phyloP scores from a whole-genome alignment of 2,888 invertebrate genomes.

The Metopia argyrocephala region DNA sequence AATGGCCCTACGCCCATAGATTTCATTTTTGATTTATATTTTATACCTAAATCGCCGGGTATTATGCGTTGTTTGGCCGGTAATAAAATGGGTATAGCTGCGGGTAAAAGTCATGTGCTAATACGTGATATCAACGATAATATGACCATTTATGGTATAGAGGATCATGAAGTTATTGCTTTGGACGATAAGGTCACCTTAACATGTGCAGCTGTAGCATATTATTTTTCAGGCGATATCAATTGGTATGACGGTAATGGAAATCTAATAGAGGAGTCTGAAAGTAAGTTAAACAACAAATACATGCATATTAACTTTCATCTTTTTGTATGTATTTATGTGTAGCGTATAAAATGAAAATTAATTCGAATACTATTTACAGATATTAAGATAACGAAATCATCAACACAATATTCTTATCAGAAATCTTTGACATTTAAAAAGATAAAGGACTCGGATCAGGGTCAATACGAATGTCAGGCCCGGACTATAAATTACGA shows the following conservation, averaged over 20 bases:
- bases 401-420: conserved; percentile 73
- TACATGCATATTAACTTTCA: no score
- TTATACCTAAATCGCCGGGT: conserved; percentile 78
- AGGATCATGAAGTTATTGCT: conserved; percentile 78
- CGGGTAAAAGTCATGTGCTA: conserved; percentile 70
- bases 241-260: conserved; percentile 79
- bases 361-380: neutral
- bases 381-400: conserved; percentile 68
- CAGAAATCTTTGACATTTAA: conserved; percentile 74
- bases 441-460: conserved; percentile 74
- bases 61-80: conserved; percentile 78
- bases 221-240: conserved; percentile 79
- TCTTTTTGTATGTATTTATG: no score
- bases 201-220: conserved; percentile 81
- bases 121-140: conserved; percentile 75
- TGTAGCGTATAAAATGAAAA: no score
- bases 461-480: conserved; percentile 78
- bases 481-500: conserved; percentile 69
- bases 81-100: conserved; percentile 73
- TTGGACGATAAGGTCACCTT: conserved; percentile 81
- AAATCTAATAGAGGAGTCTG: conserved; percentile 65
- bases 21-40: conserved; percentile 74
- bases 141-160: conserved; percentile 78
- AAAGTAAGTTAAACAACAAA: conserved; percentile 60
- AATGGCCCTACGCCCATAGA: conserved; percentile 70